Evolutionary conservation across 2,797 vertebrate species (phyloP), one percentile per base, ranked within the genome.

Genomic region (Rhyacichthys aspro): DNA sequence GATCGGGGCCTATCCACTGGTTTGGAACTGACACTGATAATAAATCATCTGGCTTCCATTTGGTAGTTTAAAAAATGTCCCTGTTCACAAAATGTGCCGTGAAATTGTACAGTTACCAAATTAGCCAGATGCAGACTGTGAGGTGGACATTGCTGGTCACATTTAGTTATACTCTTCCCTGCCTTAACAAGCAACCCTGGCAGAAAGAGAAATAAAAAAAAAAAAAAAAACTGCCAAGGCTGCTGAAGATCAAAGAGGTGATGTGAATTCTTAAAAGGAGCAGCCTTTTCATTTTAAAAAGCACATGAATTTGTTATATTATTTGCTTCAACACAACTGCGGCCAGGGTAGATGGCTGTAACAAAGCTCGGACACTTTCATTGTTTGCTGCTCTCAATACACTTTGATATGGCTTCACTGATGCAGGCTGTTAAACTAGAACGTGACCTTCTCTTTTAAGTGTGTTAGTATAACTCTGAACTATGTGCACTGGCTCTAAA

Each of bases 201-300:
- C 39, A 57, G 54, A 28, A 48, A 42, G 36, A 11, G 36, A 36
- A 12, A 53, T 39, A 43, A 48, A 59, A 43, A 50, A 44, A 8
- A 19, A 54, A 44, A 4, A 55, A 69, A 57, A 63, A 32, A 32
- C 45, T 54, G 46, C 54, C 62, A 59, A 55, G 34, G 61, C 56
- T 72, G 55, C 67, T 67, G 64, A 32, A 58, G 60, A 84, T 85
- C 58, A 81, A 76, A 76, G 68, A 19, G 36, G 67, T 63, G 41
- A 61, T 43, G 83, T 80, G 39, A 70, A 80, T 84, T 75, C 47
- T 67, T 86, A 73, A 78, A 72, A 75, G 46, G 38, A 78, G 54
- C 19, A 0, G 32, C 41, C 53, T 72, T 82, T 76, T 28, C 64
- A 60, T 59, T 79, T 79, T 63, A 55, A 76, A 74, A 74, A 18